Evolutionary conservation across 2,888 invertebrate genomes (phyloP).

Genomic region (Drosophila mercatorum): DNA sequence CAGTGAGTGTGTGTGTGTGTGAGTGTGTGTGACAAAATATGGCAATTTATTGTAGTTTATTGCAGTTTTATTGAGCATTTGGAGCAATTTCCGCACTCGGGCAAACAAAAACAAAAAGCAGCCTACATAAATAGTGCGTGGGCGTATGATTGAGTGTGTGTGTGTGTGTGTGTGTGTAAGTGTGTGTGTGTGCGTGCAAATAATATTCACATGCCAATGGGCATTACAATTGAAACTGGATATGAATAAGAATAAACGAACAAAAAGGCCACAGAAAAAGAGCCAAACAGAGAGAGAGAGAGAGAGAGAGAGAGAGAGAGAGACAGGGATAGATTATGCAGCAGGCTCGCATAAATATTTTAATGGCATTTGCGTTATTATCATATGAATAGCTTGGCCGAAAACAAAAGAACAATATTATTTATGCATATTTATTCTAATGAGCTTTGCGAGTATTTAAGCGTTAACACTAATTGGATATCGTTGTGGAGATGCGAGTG

Average conservation of each 20-base stretch:
- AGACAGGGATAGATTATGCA: constrained; percentile 1
- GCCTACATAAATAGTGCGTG: constrained; percentile 1
- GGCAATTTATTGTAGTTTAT: constrained; percentile 44
- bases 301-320: background rate
- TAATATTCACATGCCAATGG: constrained; percentile 19
- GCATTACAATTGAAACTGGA: constrained; percentile 5
- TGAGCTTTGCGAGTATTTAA: constrained; percentile 7
- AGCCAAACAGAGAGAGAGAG: background rate
- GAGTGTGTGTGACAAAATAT: constrained; percentile 21
- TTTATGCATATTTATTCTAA: constrained; percentile 12
- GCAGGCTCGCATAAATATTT: constrained; percentile 11
- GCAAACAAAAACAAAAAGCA: constrained; percentile 17
- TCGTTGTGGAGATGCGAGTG: background rate
- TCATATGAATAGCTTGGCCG: constrained; percentile 9
- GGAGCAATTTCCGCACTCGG: constrained; percentile 24
- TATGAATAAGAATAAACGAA: constrained; percentile 3
- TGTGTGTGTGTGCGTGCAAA: background rate
- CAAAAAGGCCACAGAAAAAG: background rate
- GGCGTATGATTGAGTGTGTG: background rate
- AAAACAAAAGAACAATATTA: constrained; percentile 4
- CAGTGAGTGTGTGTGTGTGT: constrained; percentile 7
- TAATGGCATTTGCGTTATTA: constrained; percentile 21
- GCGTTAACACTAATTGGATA: constrained; percentile 8
- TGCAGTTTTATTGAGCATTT: constrained; percentile 38
- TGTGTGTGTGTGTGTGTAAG: background rate